Conservation (phyloP, 2,113 vertebrate species). For the Macrotus californicus region DNA sequence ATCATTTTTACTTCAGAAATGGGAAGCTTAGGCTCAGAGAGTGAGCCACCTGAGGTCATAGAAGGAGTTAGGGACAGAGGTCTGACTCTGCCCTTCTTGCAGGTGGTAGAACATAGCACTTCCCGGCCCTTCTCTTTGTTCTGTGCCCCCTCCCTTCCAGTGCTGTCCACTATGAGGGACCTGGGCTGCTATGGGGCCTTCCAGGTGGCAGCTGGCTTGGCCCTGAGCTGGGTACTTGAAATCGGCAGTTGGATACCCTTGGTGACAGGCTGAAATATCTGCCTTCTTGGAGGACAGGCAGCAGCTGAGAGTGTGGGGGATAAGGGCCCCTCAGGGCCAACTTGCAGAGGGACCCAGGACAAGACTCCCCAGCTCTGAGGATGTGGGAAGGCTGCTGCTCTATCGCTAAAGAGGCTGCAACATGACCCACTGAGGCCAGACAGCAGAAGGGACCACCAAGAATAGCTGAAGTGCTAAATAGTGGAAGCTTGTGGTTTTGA, state of each 20-base stretch:
- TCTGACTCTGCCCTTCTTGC: background rate
- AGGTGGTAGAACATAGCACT: background rate
- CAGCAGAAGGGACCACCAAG: background rate
- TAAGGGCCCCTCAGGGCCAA: background rate
- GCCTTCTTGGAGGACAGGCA: slow-evolving; percentile 29
- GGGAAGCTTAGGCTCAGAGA: background rate
- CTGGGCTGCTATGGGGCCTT: slow-evolving; percentile 74
- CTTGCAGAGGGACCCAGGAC: background rate
- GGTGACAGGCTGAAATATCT: slow-evolving; percentile 71
- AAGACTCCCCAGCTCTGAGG: background rate
- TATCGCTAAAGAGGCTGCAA: background rate
- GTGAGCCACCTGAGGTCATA: background rate
- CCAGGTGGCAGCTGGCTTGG: slow-evolving; percentile 75
- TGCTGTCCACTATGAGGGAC: slow-evolving; percentile 82
- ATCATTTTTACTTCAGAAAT: background rate
- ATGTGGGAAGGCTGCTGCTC: background rate
- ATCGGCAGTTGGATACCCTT: slow-evolving; percentile 78
- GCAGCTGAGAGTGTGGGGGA: background rate
- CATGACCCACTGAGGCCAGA: background rate
- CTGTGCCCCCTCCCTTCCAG: slow-evolving; percentile 46
- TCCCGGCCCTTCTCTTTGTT: background rate
- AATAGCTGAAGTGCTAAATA: background rate
- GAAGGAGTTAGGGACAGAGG: background rate
- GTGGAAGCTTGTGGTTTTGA: background rate
- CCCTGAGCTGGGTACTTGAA: slow-evolving; percentile 76